Evolutionary conservation across 2,888 invertebrate genomes (phyloP).

Genomic region (Eustalomyia histrio): DNA sequence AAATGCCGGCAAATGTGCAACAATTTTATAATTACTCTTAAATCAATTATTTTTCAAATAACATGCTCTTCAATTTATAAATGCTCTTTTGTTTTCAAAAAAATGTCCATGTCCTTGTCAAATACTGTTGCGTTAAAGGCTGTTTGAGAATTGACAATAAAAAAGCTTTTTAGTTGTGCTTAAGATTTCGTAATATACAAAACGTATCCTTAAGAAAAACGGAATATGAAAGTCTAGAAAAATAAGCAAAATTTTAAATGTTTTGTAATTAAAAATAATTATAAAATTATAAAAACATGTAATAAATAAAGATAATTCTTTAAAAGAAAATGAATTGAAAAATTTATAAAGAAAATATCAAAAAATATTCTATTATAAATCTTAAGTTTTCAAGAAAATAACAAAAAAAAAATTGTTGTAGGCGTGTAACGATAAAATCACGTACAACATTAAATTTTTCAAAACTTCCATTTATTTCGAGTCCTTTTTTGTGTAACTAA

Average conservation of each 20-base stretch:
- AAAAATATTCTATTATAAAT: background rate
- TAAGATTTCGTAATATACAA: slow-evolving; percentile 61
- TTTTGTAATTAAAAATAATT: slow-evolving; percentile 7
- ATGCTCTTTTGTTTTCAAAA: background rate
- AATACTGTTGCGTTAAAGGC: slow-evolving; percentile 48
- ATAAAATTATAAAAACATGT: slow-evolving; percentile 7
- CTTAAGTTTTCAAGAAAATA: background rate
- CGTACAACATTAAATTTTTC: background rate
- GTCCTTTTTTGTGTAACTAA: background rate
- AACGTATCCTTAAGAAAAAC: slow-evolving; percentile 48
- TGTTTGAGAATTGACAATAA: background rate
- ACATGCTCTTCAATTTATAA: slow-evolving; percentile 31
- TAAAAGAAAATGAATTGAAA: background rate
- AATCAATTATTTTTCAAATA: background rate
- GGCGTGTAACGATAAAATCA: background rate
- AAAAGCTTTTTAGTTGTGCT: slow-evolving; percentile 63
- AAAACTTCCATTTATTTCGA: background rate
- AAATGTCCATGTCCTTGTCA: slow-evolving; percentile 40
- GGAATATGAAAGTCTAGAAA: slow-evolving; percentile 9
- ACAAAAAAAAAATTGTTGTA: background rate
- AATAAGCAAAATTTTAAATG: slow-evolving; percentile 23
- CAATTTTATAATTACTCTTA: slow-evolving; percentile 29
- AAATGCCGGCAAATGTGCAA: slow-evolving; percentile 64
- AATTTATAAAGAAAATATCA: background rate
- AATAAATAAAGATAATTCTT: slow-evolving; percentile 5